Percentiles rank a stretch among this genome's conserved stretches.
phyloP scores from a whole-genome alignment of 2,113 vertebrate species.

The Nyctereutes procyonoides region DNA sequence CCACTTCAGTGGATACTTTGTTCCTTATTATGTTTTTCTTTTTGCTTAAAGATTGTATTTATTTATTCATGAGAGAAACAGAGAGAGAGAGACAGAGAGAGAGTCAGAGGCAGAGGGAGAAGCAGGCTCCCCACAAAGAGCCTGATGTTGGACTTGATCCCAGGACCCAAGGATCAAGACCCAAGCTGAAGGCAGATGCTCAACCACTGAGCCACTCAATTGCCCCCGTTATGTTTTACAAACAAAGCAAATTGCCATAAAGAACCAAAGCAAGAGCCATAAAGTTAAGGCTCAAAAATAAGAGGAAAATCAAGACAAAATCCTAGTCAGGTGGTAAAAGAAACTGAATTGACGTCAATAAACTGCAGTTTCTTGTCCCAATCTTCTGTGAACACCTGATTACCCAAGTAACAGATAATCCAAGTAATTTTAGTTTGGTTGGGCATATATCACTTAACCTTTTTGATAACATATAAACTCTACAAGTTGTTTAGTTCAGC shows the following conservation, averaged over 20 bases:
- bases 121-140: too few species aligned
- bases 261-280: not conserved
- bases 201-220: too few species aligned
- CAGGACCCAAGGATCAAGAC: too few species aligned
- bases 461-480: not conserved
- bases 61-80: too few species aligned
- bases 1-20: not conserved
- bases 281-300: not conserved
- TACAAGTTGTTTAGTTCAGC: not conserved
- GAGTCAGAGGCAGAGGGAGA: too few species aligned
- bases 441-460: not conserved
- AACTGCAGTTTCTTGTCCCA: not conserved
- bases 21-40: not conserved
- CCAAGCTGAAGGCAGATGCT: too few species aligned
- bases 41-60: too few species aligned
- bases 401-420: not conserved
- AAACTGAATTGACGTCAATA: not conserved
- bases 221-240: not conserved
- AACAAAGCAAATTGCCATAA: not conserved
- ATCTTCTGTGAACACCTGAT: not conserved
- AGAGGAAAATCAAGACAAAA: not conserved
- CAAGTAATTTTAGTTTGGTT: not conserved
- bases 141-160: too few species aligned
- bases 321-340: not conserved
- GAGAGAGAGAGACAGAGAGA: too few species aligned